These are phyloP conservation scores for Melospiza georgiana DNA, from an alignment of 2,113 vertebrate genomes.

Conservation along the genomic window DNA sequence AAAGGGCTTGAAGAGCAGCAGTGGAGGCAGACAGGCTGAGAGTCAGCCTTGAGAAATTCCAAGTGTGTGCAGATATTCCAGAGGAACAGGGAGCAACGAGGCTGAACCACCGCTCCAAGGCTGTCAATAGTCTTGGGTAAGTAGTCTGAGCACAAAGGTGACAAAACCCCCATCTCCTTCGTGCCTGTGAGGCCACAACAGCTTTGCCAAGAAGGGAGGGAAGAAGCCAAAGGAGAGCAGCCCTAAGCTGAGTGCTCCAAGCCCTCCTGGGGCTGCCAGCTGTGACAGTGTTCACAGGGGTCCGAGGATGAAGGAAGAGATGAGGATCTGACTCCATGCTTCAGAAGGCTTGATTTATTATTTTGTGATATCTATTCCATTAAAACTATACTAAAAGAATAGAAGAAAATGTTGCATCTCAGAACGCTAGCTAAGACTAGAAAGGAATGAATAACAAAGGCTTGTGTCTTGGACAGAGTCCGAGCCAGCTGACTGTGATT, in stretches of 20 bases:
- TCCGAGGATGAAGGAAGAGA: too few relatives aligned
- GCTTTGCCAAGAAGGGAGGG: neutral
- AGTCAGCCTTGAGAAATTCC: neutral
- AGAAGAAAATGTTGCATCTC: too few relatives aligned
- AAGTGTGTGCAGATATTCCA: neutral
- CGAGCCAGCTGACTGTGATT: too few relatives aligned
- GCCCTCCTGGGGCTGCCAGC: neutral
- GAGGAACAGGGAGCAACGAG: neutral
- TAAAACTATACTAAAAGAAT: too few relatives aligned
- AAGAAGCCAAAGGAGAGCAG: neutral
- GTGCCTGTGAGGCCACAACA: neutral
- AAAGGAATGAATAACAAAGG: too few relatives aligned
- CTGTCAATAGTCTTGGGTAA: neutral
- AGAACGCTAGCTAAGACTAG: too few relatives aligned
- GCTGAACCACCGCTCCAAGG: neutral
- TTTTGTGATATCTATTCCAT: too few relatives aligned
- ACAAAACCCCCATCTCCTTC: neutral
- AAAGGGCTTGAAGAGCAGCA: neutral
- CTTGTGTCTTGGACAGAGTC: too few relatives aligned
- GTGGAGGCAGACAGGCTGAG: neutral
- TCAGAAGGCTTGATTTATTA: too few relatives aligned
- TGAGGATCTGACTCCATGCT: too few relatives aligned
- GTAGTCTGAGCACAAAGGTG: neutral
- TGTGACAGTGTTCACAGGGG: too few relatives aligned
- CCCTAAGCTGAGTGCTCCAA: neutral